Conservation (phyloP, 64 coral and sea anemone species). For the Catalaphyllia jardinei region DNA sequence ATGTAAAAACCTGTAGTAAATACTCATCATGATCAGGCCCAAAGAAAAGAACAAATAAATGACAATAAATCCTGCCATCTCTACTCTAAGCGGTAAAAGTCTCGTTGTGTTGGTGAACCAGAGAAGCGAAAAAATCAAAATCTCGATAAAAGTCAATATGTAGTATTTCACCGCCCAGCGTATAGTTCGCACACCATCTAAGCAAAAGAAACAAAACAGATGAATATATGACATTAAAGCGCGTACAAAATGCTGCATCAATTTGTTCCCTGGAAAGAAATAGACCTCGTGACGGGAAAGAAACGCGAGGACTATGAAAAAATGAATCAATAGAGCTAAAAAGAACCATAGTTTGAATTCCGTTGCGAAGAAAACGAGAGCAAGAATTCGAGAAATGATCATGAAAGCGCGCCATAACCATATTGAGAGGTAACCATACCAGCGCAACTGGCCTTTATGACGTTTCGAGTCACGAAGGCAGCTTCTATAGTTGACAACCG, state of each 20-base stretch:
- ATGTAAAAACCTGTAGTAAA: conserved; percentile 80
- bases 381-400: conserved; percentile 81
- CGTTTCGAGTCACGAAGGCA: conserved; percentile 82
- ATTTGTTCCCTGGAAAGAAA: conserved; percentile 69
- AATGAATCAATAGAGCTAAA: conserved; percentile 63
- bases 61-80: conserved; percentile 71
- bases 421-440: conserved; percentile 91
- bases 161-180: conserved; percentile 80
- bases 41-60: conserved; percentile 66
- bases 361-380: conserved; percentile 80
- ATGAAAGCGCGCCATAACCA: conserved; percentile 84
- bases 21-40: conserved; percentile 68
- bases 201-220: conserved; percentile 78
- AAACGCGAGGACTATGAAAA: conserved; percentile 39
- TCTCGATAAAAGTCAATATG: conserved; percentile 56
- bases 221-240: conserved; percentile 81
- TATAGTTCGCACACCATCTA: conserved; percentile 64
- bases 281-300: conserved; percentile 56
- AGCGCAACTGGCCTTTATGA: conserved; percentile 75
- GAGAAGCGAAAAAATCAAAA: conserved; percentile 59
- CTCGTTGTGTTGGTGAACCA: conserved; percentile 73
- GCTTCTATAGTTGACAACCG: conserved; percentile 78
- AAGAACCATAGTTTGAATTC: conserved; percentile 83
- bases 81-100: conserved; percentile 54
- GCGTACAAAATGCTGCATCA: conserved; percentile 72